These are phyloP conservation scores for Tipula unca DNA, from an alignment of 2,888 invertebrate genomes.

Conservation along the genomic window DNA sequence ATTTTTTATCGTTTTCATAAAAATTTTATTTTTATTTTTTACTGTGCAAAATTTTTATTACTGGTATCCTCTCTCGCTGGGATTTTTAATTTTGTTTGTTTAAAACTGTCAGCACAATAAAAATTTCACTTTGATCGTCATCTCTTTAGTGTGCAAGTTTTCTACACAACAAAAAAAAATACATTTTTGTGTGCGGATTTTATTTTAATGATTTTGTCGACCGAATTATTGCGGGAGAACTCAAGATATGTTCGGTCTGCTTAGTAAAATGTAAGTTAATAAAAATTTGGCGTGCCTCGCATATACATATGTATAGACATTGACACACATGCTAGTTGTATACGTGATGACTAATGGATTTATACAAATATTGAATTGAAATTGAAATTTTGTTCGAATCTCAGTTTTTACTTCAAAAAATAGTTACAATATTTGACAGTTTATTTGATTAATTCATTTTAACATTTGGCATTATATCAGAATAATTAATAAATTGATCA, in stretches of 20 bases:
- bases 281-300: not conserved
- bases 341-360: no score
- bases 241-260: not conserved
- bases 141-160: not conserved
- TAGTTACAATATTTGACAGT: no score
- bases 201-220: not conserved
- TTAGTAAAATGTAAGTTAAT: not conserved
- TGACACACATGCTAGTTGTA: no score
- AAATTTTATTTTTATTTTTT: not conserved
- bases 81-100: not conserved
- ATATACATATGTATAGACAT: no score
- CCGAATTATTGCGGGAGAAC: not conserved
- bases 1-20: not conserved
- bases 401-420: no score
- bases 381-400: no score
- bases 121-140: not conserved
- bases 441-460: no score
- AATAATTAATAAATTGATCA: no score
- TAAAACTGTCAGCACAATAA: not conserved
- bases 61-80: not conserved
- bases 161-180: no score
- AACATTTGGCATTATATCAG: no score
- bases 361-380: no score
- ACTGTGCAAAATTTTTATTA: not conserved
- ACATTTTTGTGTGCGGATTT: not conserved